Evolutionary conservation across 2,113 vertebrate species (phyloP), one percentile per base, ranked within the genome.

Genomic region (Pelecanus crispus): DNA sequence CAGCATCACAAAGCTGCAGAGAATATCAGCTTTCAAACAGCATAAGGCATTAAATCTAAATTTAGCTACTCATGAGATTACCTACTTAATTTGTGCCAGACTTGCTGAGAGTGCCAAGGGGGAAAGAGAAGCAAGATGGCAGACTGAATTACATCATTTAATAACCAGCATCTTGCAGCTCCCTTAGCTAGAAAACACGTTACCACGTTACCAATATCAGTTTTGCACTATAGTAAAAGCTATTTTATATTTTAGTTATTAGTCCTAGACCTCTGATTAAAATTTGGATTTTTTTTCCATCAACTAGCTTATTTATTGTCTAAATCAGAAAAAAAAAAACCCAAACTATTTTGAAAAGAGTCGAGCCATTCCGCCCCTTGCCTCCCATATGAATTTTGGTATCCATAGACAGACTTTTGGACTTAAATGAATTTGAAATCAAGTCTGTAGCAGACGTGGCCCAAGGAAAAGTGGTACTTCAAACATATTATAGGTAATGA

Each of bases 21-120:
- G 92, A 85, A 13, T 91, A 96, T 82, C 78, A 94, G 74, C 74
- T 92, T 97, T 95, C 84, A 97, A 90, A 91, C 47, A 95, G 91
- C 58, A 87, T 55, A 92, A 89, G 45, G 74, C 81, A 92, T 91
- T 91, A 91, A 49, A 95, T 70, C 90, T 94, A 96, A 94, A 94
- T 92, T 87, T 95, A 96, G 89, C 73, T 82, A 72, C 87, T 86
- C 78, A 67, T 84, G 84, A 95, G 86, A 94, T 96, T 96, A 92
- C 62, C 78, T 90, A 87, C 74, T 92, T 94, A 82, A 89, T 89
- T 95, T 91, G 62, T 80, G 62, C 58, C 70, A 95, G 84, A 90
- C 50, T 79, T 92, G 91, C 56, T 5, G 3, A 52, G 61, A 59
- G 61, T 71, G 40, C 89, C 58, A 86, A 61, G 44, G 75, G 22